Percentiles rank a stretch among this genome's conserved stretches.
Evolutionary conservation across 2,113 vertebrate species (phyloP).

Genomic region (Cepphus grylle): DNA sequence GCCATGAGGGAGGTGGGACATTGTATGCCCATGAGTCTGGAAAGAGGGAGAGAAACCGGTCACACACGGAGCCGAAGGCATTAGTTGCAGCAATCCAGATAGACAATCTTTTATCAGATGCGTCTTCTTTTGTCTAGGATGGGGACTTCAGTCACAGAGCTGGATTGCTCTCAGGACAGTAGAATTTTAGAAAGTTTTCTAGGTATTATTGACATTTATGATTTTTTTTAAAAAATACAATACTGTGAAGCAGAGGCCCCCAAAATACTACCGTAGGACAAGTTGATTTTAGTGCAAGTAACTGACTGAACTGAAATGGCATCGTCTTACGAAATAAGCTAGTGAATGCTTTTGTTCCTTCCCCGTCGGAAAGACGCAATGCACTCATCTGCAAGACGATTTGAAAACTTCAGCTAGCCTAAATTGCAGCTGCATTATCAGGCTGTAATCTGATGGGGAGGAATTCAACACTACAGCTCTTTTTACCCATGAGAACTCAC

Average conservation of each 20-base stretch:
- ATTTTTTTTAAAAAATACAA: neutral
- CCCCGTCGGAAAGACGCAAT: fast-evolving
- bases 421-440: neutral
- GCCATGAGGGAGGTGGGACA: neutral
- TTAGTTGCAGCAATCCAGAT: neutral
- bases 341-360: neutral
- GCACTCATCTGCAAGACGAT: neutral
- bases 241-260: neutral
- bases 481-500: neutral
- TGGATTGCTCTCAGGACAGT: neutral
- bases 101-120: neutral
- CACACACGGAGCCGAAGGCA: neutral
- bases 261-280: neutral
- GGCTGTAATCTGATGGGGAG: neutral
- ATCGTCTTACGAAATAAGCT: neutral
- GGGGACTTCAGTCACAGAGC: neutral
- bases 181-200: neutral
- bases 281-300: neutral
- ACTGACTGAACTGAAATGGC: neutral
- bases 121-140: neutral
- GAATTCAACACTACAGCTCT: neutral
- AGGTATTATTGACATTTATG: neutral
- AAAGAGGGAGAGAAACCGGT: neutral
- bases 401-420: neutral
- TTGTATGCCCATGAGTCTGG: fast-evolving